A percentile compares a stretch with the other conserved stretches of the same genome.
phyloP scores from a whole-genome alignment of 1,140 invertebrate genomes.

The Drosophila leontia region DNA sequence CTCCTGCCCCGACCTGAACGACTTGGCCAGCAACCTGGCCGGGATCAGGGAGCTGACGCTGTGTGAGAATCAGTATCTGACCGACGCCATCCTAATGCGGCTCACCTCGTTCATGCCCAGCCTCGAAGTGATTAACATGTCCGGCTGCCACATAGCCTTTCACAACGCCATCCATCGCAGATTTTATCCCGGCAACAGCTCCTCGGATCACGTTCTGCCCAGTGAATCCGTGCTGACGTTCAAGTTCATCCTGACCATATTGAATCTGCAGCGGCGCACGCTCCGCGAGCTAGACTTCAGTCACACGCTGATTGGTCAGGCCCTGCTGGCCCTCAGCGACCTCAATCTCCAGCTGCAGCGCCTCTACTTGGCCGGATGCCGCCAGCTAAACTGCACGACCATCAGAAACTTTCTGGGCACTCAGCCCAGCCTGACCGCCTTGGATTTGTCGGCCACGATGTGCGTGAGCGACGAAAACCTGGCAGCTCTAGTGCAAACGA shows the following conservation, averaged over 20 bases:
- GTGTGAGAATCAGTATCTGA: constrained; percentile 89
- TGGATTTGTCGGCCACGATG: constrained; percentile 88
- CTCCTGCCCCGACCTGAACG: constrained; percentile 84
- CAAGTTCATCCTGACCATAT: constrained; percentile 87
- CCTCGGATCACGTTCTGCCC: constrained; percentile 56
- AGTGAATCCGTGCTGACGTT: constrained; percentile 90
- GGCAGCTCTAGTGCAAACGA: constrained; percentile 86
- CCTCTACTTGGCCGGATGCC: constrained; percentile 87
- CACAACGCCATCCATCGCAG: constrained; percentile 88
- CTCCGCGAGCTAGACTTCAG: constrained; percentile 88
- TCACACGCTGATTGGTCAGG: constrained; percentile 88
- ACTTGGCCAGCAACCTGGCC: constrained; percentile 86
- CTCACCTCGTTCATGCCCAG: constrained; percentile 87
- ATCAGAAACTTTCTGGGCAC: constrained; percentile 86
- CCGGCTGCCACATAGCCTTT: constrained; percentile 89
- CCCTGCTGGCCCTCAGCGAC: constrained; percentile 86
- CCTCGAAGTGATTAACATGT: constrained; percentile 87
- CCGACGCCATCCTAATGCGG: constrained; percentile 89
- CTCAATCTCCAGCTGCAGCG: constrained; percentile 86
- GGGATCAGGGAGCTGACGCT: constrained; percentile 87
- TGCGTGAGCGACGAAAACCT: constrained; percentile 88
- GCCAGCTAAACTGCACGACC: constrained; percentile 88
- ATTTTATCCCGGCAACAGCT: constrained; percentile 87
- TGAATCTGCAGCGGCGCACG: constrained; percentile 86
- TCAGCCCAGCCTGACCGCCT: constrained; percentile 86